Conservation (phyloP, 2,888 invertebrate genomes). For the Nemoura dubitans region DNA sequence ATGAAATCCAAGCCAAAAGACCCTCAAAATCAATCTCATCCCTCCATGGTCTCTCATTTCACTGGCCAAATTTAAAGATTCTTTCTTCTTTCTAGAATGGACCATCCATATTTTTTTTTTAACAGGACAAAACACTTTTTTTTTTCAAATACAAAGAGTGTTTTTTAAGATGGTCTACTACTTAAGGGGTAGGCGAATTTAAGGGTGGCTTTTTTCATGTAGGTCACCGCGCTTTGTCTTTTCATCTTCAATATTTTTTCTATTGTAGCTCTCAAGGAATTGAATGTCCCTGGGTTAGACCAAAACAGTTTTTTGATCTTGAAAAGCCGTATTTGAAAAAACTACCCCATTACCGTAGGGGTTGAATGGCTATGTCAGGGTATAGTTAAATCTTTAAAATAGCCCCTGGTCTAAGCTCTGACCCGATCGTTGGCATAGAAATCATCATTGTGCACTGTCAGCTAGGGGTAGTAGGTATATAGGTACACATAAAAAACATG, state of each 20-base stretch:
- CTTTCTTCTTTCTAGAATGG: conserved; percentile 32
- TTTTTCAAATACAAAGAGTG: conserved; percentile 32
- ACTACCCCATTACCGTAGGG: conserved; percentile 27
- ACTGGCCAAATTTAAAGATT: conserved; percentile 25
- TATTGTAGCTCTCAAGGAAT: conserved; percentile 24
- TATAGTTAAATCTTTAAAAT: conserved; percentile 3
- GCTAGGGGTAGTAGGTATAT: neutral
- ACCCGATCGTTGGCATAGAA: conserved; percentile 20
- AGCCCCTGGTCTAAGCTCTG: conserved; percentile 35
- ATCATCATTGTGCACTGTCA: conserved; percentile 18
- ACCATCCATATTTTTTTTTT: conserved; percentile 5
- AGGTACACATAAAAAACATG: conserved; percentile 1
- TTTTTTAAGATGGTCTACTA: conserved; percentile 34
- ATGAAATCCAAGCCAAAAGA: conserved; percentile 35
- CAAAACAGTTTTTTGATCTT: conserved; percentile 31
- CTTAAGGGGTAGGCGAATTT: conserved; percentile 40
- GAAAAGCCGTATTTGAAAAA: conserved; percentile 19
- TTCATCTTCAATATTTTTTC: conserved; percentile 38
- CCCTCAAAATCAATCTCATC: conserved; percentile 38
- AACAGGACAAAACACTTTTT: conserved; percentile 15
- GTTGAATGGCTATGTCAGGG: conserved; percentile 32
- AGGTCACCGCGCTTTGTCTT: conserved; percentile 35
- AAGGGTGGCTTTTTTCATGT: conserved; percentile 36
- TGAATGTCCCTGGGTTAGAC: conserved; percentile 31
- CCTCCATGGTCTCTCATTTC: conserved; percentile 39